Base-by-base conservation (phyloP, 1,140 invertebrate genomes). In the Teleogryllus occipitalis region DNA sequence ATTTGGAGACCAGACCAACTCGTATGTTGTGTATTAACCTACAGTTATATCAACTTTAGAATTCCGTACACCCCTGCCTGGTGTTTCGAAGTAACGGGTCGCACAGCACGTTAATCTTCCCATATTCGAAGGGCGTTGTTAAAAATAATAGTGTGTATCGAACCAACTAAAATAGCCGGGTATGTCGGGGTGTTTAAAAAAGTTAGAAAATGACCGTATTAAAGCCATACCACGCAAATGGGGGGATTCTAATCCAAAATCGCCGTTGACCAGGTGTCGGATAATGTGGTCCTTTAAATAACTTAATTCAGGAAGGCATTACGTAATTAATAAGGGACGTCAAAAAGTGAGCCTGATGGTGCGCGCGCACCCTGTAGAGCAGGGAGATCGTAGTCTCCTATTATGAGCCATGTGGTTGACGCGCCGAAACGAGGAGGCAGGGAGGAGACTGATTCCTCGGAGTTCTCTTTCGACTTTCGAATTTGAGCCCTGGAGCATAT, bases 101-200 rank as follows among this genome's bases (percentile, higher is more conserved):
- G 27, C 27, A 39, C 27, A 39, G 27, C 27, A 39, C 27, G 27
- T 2, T 39, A 39, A 39, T 39, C 27, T 39, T 39, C 27, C 27
- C 27, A 39, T 39, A 39, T 39, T 39, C 27, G 27, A 39, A 39
- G 27, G 5, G 27, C 18, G 54, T 65, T 65, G 10, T 65, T 65
- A 65, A 65, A 65, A 10, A 65, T 65, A 65, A 65, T 65, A 65
- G 54, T 65, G 54, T 65, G 54, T 65, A 65, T 65, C 54, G 54
- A 65, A 65, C 54, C 54, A 65, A 65, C 10, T 65, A 65, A 65
- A 65, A 65, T 65, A 65, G 18, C 10, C 2, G 54, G 54, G 10
- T 65, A 18, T 14, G 18, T 18, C 54, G 54, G 54, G 18, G 54
- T 65, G 18, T 65, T 65, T 65, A 65, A 65, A 65, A 14, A 65